A percentile compares a stretch with the other conserved stretches of the same genome.
These are phyloP conservation scores for Synergus laeviventris DNA, from an alignment of 2,888 invertebrate species.

Conservation along the genomic window DNA sequence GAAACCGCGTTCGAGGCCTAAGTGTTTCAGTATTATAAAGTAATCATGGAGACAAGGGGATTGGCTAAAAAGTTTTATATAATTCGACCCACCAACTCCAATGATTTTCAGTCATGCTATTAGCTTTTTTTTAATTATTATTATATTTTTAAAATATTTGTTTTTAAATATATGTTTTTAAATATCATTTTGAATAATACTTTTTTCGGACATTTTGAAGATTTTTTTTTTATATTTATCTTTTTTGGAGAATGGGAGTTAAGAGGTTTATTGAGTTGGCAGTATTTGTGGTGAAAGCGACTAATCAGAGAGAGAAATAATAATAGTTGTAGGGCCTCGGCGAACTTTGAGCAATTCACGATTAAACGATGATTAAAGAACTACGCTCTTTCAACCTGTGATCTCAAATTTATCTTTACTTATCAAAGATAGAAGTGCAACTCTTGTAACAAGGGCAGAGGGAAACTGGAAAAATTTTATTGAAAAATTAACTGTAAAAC, in stretches of 20 bases:
- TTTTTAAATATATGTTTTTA: background rate
- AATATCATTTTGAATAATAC: background rate
- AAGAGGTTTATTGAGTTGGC: constrained; percentile 5
- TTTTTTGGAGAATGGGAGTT: background rate
- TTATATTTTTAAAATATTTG: background rate
- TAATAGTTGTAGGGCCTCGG: background rate
- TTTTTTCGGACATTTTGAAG: background rate
- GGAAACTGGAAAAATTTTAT: background rate
- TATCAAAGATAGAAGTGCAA: constrained; percentile 47
- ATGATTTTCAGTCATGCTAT: background rate
- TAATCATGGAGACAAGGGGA: constrained; percentile 20
- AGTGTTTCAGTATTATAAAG: constrained; percentile 39
- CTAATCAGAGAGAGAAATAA: constrained; percentile 18
- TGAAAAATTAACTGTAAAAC: background rate
- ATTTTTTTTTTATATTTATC: background rate
- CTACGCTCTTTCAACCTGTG: constrained; percentile 50
- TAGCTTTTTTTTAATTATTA: background rate
- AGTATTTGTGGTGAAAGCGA: constrained; percentile 2
- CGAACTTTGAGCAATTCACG: background rate
- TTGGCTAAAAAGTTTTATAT: background rate
- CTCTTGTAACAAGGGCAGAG: constrained; percentile 28
- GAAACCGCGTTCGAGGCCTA: constrained; percentile 33
- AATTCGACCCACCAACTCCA: background rate
- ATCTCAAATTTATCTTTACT: constrained; percentile 58
- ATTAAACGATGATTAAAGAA: constrained; percentile 1